These are phyloP conservation scores for Antidorcas marsupialis DNA, from an alignment of 2,113 vertebrate species.

Conservation along the genomic window DNA sequence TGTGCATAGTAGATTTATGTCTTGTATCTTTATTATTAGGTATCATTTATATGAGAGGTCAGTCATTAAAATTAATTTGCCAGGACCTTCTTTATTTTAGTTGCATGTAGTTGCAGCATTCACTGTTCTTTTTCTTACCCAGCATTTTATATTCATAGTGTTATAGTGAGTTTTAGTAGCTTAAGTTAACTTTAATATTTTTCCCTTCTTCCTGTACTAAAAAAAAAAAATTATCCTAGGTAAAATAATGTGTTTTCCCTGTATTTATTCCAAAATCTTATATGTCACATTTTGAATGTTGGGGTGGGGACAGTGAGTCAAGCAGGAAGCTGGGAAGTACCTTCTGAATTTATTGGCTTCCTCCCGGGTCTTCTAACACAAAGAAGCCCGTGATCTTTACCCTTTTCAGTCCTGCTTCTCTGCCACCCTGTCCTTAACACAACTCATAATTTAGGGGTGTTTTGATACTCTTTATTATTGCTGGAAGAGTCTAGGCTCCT, in stretches of 20 bases:
- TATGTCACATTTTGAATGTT: neutral
- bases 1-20: neutral
- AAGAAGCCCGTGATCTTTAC: slow-evolving; percentile 52
- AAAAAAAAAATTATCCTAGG: neutral
- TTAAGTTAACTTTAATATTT: neutral
- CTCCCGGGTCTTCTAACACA: slow-evolving; percentile 44
- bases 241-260: slow-evolving; percentile 22
- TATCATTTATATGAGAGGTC: neutral
- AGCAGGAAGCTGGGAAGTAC: slow-evolving; percentile 46
- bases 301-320: slow-evolving; percentile 43
- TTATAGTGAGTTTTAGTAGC: neutral
- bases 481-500: neutral
- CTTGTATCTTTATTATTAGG: neutral
- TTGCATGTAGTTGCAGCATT: neutral
- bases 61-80: neutral
- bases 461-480: slow-evolving; percentile 53
- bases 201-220: neutral
- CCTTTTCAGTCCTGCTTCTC: neutral
- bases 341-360: slow-evolving; percentile 24
- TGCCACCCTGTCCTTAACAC: neutral
- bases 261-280: slow-evolving; percentile 27
- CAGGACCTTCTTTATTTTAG: neutral
- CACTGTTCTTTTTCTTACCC: neutral
- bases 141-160: neutral
- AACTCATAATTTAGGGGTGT: neutral